Percentiles rank a stretch among this genome's conserved stretches.
Conservation (phyloP, 2,888 invertebrate genomes). For the Standfussiana lucernea region DNA sequence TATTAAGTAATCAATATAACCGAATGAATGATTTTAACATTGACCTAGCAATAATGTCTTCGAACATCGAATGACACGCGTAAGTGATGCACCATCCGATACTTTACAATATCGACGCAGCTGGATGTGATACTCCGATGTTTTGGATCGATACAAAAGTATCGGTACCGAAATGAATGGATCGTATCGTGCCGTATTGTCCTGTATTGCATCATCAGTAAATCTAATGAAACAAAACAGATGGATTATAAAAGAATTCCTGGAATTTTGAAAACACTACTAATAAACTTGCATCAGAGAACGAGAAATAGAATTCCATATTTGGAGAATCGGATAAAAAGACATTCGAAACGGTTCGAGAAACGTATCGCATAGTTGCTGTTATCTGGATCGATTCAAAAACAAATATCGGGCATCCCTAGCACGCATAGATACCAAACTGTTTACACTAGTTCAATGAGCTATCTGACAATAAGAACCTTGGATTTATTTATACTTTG, state of each 20-base stretch:
- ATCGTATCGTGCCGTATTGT: not conserved
- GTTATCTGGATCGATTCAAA: not conserved
- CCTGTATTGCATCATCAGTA: not conserved
- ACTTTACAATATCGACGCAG: not conserved
- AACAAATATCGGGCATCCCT: not conserved
- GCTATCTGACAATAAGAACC: conserved; percentile 9
- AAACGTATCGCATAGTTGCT: not conserved
- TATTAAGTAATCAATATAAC: conserved; percentile 10
- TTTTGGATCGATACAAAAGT: not conserved
- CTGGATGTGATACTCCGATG: not conserved
- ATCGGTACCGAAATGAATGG: not conserved
- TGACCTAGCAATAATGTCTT: conserved; percentile 31
- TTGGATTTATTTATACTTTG: conserved; percentile 25
- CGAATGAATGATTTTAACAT: not conserved
- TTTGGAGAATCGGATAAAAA: not conserved
- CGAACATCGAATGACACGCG: not conserved
- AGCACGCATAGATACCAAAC: not conserved
- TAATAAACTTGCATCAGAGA: not conserved
- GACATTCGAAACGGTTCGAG: not conserved
- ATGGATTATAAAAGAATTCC: not conserved
- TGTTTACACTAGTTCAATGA: not conserved
- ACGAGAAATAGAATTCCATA: not conserved
- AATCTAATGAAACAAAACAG: not conserved
- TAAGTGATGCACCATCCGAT: not conserved
- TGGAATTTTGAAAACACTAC: not conserved